These are phyloP conservation scores for Sabellastarte sp. DNA, from an alignment of 2,888 invertebrate genomes.

Conservation along the genomic window DNA sequence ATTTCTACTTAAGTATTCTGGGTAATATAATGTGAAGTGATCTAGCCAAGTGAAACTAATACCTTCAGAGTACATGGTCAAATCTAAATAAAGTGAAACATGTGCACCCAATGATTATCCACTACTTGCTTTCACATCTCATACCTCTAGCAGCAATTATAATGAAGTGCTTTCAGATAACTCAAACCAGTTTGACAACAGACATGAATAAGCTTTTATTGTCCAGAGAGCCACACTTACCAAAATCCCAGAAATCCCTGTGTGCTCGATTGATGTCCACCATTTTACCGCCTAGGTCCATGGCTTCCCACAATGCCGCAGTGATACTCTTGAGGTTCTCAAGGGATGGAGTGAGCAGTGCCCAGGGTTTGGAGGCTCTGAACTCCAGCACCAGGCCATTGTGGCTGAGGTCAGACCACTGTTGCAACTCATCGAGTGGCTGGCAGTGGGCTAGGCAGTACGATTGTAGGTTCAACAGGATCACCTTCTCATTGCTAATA, in stretches of 20 bases:
- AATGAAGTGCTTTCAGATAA: no score
- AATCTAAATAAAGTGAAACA: no score
- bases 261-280: slow-evolving; percentile 39
- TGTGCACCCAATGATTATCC: no score
- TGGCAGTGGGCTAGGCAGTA: slow-evolving; percentile 65
- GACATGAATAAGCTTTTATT: no score
- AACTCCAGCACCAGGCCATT: slow-evolving; percentile 67
- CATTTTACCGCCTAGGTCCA: slow-evolving; percentile 62
- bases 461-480: slow-evolving; percentile 66
- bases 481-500: slow-evolving; percentile 65
- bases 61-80: no score
- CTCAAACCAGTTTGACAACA: no score
- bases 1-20: no score
- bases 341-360: slow-evolving; percentile 63
- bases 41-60: no score
- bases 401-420: slow-evolving; percentile 68
- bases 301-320: slow-evolving; percentile 67
- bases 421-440: slow-evolving; percentile 64
- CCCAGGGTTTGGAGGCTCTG: slow-evolving; percentile 63
- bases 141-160: no score
- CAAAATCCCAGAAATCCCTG: slow-evolving; percentile 47
- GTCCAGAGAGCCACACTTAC: slow-evolving; percentile 23
- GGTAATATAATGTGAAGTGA: no score
- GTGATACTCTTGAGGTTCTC: slow-evolving; percentile 63
- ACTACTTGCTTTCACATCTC: no score